Conservation (phyloP, 2,888 invertebrate genomes). For the Craniophora ligustri region DNA sequence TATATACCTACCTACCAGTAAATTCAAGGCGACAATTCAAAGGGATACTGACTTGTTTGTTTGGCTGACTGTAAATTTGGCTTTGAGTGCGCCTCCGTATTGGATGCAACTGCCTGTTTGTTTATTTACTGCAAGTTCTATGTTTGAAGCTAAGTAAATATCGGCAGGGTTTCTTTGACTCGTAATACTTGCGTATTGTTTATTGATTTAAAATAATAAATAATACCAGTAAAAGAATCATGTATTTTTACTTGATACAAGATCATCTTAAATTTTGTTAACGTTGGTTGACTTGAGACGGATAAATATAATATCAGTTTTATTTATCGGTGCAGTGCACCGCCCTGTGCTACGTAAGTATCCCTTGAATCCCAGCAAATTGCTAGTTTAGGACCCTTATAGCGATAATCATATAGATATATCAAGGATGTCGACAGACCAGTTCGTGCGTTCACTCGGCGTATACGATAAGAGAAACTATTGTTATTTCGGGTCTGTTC, state of each 20-base stretch:
- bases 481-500: conserved; percentile 28
- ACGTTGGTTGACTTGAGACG: conserved; percentile 27
- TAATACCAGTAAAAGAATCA: not conserved
- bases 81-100: conserved; percentile 29
- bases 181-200: no score
- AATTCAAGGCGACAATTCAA: conserved; percentile 33
- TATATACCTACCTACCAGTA: not conserved
- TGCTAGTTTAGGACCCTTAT: conserved; percentile 38
- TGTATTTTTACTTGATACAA: not conserved
- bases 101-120: conserved; percentile 20
- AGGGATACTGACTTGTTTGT: conserved; percentile 33
- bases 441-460: conserved; percentile 33
- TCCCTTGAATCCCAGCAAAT: conserved; percentile 35
- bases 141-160: not conserved
- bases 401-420: conserved; percentile 38
- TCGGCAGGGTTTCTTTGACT: no score
- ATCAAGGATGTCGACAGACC: conserved; percentile 39
- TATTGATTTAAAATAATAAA: no score
- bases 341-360: conserved; percentile 17
- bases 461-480: conserved; percentile 31
- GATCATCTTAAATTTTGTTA: conserved; percentile 2
- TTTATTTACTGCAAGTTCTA: conserved; percentile 12
- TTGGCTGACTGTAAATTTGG: conserved; percentile 38
- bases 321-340: conserved; percentile 47
- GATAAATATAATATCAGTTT: conserved; percentile 29